These are phyloP conservation scores for Etheostoma cragini DNA, from an alignment of 2,113 vertebrate species.

Conservation along the genomic window DNA sequence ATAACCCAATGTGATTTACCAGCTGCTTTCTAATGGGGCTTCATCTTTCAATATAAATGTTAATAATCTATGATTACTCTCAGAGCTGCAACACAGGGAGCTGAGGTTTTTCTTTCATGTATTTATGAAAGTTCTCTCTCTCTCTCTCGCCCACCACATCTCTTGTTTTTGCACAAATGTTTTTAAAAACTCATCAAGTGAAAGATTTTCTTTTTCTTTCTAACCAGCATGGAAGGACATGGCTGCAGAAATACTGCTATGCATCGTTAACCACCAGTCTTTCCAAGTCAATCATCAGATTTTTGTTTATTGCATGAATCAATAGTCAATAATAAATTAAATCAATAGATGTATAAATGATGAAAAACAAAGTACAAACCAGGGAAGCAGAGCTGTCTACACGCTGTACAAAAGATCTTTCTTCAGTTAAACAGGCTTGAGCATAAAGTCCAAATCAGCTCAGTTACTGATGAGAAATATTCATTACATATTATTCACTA, in stretches of 20 bases:
- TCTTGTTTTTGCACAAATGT: constrained; percentile 45
- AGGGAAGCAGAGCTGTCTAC: constrained; percentile 16
- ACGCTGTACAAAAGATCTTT: neutral
- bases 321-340: constrained; percentile 25
- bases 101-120: constrained; percentile 44
- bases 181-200: constrained; percentile 55
- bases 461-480: neutral
- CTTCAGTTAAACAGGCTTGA: neutral
- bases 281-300: constrained; percentile 30
- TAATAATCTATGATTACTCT: constrained; percentile 80
- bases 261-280: constrained; percentile 41
- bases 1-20: constrained; percentile 73
- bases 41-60: constrained; percentile 83
- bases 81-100: constrained; percentile 42
- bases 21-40: constrained; percentile 79
- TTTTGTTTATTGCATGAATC: neutral
- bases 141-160: neutral
- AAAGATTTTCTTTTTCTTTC: constrained; percentile 36
- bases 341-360: constrained; percentile 11
- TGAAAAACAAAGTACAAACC: neutral
- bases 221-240: constrained; percentile 4
- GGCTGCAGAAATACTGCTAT: neutral
- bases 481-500: neutral
- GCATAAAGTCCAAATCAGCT: neutral
- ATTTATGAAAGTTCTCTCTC: constrained; percentile 42